Base-by-base conservation (phyloP, 2,113 vertebrate species). In the Thymallus thymallus region DNA sequence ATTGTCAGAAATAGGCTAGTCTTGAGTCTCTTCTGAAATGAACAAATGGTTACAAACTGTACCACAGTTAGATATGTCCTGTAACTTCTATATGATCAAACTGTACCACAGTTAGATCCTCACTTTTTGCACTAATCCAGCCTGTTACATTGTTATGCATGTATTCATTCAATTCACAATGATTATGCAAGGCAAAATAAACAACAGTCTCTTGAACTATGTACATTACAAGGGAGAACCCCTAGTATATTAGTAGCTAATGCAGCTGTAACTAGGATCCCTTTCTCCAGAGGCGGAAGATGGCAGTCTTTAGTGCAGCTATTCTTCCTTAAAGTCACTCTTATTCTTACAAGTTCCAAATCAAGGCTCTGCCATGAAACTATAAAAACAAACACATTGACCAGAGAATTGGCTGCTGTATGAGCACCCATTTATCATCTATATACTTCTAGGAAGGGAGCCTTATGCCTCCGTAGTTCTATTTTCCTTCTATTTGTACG, bases 131-230 rank as follows among this genome's bases (percentile, higher is more conserved):
- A 41, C 35, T 41, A 41, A 41, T 41, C 35, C 35, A 41, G 35
- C 35, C 35, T 41, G 48, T 51, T 51, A 35, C 72, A 60, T 7
- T 69, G 71, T 60, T 71, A 32, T 69, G 76, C 75, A 46, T 67
- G 70, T 79, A 16, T 51, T 14, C 12, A 18, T 51, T 16, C 18
- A 51, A 51, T 51, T 51, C 48, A 51, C 48, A 51, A 20, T 77
- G 75, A 63, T 18, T 82, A 69, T 72, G 81, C 84, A 85, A 88
- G 89, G 85, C 87, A 88, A 87, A 83, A 84, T 87, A 51, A 51
- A 85, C 82, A 69, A 79, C 82, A 85, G 82, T 85, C 82, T 88
- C 83, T 78, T 35, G 82, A 76, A 86, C 64, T 87, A 88, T 41
- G 35, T 41, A 41, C 35, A 41, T 41, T 41, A 41, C 35, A 41